These are phyloP conservation scores for Glomeris marginata DNA, from an alignment of 2,888 invertebrate species.

Conservation along the genomic window DNA sequence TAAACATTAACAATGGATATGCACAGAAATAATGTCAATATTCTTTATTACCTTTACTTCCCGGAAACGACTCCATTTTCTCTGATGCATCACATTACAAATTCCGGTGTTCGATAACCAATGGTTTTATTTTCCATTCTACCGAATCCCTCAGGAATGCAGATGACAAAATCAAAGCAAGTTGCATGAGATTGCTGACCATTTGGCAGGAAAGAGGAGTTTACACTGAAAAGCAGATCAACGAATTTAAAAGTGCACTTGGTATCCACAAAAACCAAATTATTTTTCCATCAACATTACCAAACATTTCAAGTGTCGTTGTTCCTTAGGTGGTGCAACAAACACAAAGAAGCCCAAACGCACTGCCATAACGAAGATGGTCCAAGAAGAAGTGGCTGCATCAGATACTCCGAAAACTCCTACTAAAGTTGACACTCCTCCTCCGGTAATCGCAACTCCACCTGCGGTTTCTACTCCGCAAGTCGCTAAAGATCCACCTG, in stretches of 20 bases:
- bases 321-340: not conserved
- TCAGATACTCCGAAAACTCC: conserved; percentile 56
- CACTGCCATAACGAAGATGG: not conserved
- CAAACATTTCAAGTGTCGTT: conserved; percentile 5
- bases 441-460: conserved; percentile 34
- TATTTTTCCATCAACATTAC: too few relatives aligned
- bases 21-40: too few relatives aligned
- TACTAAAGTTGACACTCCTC: conserved; percentile 60
- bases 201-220: conserved; percentile 91
- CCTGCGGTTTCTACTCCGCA: conserved; percentile 22
- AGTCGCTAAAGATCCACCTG: conserved; percentile 71
- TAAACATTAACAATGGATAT: too few relatives aligned
- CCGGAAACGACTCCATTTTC: too few relatives aligned
- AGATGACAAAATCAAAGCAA: conserved; percentile 71
- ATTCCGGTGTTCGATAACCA: too few relatives aligned
- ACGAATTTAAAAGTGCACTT: conserved; percentile 54
- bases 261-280: conserved; percentile 27
- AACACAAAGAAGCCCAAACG: not conserved
- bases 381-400: conserved; percentile 30
- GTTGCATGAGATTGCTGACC: conserved; percentile 76
- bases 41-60: too few relatives aligned
- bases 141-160: conserved; percentile 57
- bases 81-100: too few relatives aligned
- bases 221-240: conserved; percentile 66
- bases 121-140: too few relatives aligned